phyloP scores from a whole-genome alignment of 2,113 vertebrate genomes.

The Eretmodus cyanostictus region DNA sequence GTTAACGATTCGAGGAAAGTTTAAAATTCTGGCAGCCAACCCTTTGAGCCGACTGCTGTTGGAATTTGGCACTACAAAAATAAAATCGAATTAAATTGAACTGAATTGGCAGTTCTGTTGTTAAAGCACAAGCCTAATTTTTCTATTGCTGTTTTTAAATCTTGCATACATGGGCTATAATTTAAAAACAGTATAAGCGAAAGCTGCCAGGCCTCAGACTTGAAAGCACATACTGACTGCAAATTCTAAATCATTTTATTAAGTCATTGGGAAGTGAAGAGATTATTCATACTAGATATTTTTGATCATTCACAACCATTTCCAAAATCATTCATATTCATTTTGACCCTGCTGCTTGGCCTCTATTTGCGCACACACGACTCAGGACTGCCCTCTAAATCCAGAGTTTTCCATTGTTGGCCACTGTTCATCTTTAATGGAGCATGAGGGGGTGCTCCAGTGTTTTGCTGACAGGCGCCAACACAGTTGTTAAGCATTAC shows the following conservation, averaged over 20 bases:
- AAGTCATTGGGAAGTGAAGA: neutral
- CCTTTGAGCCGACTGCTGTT: neutral
- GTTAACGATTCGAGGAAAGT: neutral
- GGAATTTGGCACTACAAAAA: neutral
- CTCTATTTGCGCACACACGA: neutral
- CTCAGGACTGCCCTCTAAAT: neutral
- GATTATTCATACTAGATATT: neutral
- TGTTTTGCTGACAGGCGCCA: constrained; percentile 12
- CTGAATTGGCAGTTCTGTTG: neutral
- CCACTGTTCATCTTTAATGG: constrained; percentile 28
- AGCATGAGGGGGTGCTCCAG: neutral
- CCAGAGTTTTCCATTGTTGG: neutral
- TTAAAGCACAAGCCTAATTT: neutral
- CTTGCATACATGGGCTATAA: neutral
- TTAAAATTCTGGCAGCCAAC: neutral
- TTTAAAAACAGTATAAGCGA: neutral
- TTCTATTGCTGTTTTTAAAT: neutral
- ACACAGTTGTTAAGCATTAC: neutral
- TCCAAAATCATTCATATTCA: neutral
- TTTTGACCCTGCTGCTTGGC: neutral
- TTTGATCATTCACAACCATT: neutral
- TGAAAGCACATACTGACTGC: neutral
- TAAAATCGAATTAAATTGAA: neutral
- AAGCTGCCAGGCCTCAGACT: neutral
- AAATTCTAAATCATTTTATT: neutral